phyloP scores from a whole-genome alignment of 2,113 vertebrate species.

The Tringa solitaria region DNA sequence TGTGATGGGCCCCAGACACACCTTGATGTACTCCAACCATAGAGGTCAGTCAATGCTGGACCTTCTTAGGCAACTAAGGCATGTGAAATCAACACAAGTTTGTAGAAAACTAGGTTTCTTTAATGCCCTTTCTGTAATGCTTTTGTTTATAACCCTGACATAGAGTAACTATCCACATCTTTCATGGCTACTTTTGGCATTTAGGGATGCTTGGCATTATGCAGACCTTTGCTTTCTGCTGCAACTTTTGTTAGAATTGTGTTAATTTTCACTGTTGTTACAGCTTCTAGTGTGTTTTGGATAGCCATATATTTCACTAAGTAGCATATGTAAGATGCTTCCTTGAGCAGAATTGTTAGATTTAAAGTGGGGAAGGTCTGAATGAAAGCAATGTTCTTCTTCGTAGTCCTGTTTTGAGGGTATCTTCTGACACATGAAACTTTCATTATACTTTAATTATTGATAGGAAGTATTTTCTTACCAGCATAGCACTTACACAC shows the following conservation, averaged over 20 bases:
- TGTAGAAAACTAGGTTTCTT: neutral
- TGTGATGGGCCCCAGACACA: neutral
- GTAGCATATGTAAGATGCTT: neutral
- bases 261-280: neutral
- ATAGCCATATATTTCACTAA: neutral
- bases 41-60: neutral
- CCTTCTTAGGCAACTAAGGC: neutral
- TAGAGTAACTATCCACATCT: neutral
- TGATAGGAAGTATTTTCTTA: constrained; percentile 67
- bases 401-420: constrained; percentile 19
- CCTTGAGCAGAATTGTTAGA: neutral
- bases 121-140: neutral
- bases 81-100: neutral
- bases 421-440: constrained; percentile 59
- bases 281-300: neutral
- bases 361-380: neutral
- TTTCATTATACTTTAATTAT: constrained; percentile 72
- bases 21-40: fast-evolving
- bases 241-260: neutral
- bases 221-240: neutral
- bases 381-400: neutral
- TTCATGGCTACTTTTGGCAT: neutral
- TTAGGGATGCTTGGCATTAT: neutral
- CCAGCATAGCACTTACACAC: constrained; percentile 54
- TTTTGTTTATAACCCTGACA: neutral